Evolutionary conservation across 2,113 vertebrate species (phyloP), one percentile per base, ranked within the genome.

Genomic region (Agapornis roseicollis): DNA sequence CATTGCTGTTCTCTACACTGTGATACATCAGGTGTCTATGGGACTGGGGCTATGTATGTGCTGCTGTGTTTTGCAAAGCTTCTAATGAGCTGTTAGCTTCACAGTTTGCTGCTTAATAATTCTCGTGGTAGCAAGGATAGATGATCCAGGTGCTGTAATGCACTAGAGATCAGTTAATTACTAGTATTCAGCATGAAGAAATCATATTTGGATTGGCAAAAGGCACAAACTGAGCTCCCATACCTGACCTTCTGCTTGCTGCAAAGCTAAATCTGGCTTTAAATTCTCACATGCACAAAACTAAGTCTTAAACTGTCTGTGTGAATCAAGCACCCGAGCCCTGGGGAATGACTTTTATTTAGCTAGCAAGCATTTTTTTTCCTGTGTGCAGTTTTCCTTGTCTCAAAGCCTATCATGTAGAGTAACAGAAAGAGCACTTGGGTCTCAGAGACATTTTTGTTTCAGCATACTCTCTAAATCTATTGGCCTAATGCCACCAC

Each of bases 71-170:
- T 80, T 77, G 68, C 58, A 87, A 69, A 92, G 68, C 79, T 80
- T 65, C 79, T 91, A 85, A 94, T 1, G 11, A 96, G 90, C 88
- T 88, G 46, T 85, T 78, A 72, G 58, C 68, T 85, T 80, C 69
- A 56, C 77, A 65, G 52, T 87, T 95, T 93, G 87, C 72, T 88
- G 76, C 68, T 96, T 80, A 93, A 66, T 94, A 89, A 93, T 91
- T 88, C 85, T 77, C 58, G 1, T 77, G 63, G 58, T 84, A 72
- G 63, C 44, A 46, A 79, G 79, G 66, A 85, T 46, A 42, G 87
- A 85, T 88, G 89, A 91, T 3, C 1, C 85, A 88, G 84, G 79
- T 94, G 87, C 89, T 96, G 49, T 89, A 89, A 88, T 60, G 95
- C 91, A 70, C 81, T 80, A 9, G 78, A 77, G 71, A 91, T 56